A percentile compares a stretch with the other conserved stretches of the same genome.
Conservation (phyloP, 2,797 vertebrate species). For the Hoplostethus mediterraneus region DNA sequence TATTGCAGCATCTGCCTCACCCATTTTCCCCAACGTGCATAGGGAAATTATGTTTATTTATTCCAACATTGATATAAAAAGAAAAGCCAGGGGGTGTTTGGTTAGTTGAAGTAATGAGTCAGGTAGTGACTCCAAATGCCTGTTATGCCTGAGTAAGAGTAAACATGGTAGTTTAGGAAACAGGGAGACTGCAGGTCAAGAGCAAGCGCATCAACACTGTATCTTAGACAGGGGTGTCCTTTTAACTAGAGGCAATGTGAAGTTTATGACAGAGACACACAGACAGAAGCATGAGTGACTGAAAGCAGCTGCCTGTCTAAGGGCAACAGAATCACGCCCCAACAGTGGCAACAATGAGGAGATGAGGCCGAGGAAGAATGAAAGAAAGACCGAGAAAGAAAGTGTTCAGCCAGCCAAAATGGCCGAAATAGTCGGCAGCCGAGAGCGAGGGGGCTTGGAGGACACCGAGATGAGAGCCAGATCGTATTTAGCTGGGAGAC, state of each 20-base stretch:
- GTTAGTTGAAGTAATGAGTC: slow-evolving; percentile 37
- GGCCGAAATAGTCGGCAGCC: slow-evolving; percentile 29
- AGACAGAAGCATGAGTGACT: slow-evolving; percentile 2
- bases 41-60: slow-evolving; percentile 48
- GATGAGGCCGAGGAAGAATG: slow-evolving; percentile 27
- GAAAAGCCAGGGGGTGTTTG: slow-evolving; percentile 35
- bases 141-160: not conserved
- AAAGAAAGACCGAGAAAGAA: slow-evolving; percentile 21
- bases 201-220: not conserved
- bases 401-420: slow-evolving; percentile 42
- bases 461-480: slow-evolving; percentile 67
- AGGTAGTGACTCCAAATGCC: slow-evolving; percentile 25
- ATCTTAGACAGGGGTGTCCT: slow-evolving; percentile 3
- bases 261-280: slow-evolving; percentile 20
- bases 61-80: slow-evolving; percentile 55
- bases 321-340: slow-evolving; percentile 37
- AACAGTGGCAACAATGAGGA: slow-evolving; percentile 10
- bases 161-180: slow-evolving; percentile 29
- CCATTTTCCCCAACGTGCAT: slow-evolving; percentile 23
- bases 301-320: slow-evolving; percentile 32
- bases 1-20: slow-evolving; percentile 25
- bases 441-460: slow-evolving; percentile 53
- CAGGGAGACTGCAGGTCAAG: slow-evolving; percentile 29
- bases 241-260: slow-evolving; percentile 19
- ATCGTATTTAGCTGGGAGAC: slow-evolving; percentile 64